Conservation (phyloP, 1,140 invertebrate species). For the Panulirus ornatus region DNA sequence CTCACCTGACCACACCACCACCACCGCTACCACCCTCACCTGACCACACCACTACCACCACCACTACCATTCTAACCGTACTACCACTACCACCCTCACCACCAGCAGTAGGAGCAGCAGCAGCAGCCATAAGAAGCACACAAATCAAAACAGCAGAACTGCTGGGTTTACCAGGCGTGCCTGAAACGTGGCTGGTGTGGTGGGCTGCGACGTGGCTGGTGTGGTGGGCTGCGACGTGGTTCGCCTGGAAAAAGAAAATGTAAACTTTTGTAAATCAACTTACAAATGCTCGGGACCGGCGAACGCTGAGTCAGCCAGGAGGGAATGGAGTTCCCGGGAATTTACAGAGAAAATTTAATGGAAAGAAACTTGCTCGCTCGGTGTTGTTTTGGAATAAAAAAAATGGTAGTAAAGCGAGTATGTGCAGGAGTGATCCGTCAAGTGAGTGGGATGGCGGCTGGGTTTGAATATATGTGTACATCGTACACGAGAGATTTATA, state of each 20-base stretch:
- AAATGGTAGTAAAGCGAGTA: too few species aligned
- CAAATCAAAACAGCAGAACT: conserved; percentile 43
- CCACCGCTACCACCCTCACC: background rate
- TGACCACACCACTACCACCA: background rate
- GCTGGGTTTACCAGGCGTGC: background rate
- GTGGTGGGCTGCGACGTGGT: background rate
- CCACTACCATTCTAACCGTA: background rate
- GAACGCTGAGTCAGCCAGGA: conserved; percentile 47
- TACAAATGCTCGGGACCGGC: conserved; percentile 41
- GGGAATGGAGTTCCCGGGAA: conserved; percentile 47
- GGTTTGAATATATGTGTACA: background rate
- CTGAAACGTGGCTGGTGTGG: conserved; percentile 9
- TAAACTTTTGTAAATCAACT: conserved; percentile 63
- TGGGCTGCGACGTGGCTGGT: conserved; percentile 26
- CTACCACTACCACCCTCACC: background rate
- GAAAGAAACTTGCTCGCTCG: background rate
- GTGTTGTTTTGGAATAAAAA: background rate
- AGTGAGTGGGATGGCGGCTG: too few species aligned
- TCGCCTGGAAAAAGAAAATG: conserved; percentile 41
- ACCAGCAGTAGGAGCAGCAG: too few species aligned
- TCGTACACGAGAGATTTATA: background rate
- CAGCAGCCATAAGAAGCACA: conserved; percentile 35
- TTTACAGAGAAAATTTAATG: conserved; percentile 43
- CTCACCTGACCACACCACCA: background rate
- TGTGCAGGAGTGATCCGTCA: too few species aligned